Conservation (phyloP, 2,113 vertebrate species). For the Xenopus laevis region DNA sequence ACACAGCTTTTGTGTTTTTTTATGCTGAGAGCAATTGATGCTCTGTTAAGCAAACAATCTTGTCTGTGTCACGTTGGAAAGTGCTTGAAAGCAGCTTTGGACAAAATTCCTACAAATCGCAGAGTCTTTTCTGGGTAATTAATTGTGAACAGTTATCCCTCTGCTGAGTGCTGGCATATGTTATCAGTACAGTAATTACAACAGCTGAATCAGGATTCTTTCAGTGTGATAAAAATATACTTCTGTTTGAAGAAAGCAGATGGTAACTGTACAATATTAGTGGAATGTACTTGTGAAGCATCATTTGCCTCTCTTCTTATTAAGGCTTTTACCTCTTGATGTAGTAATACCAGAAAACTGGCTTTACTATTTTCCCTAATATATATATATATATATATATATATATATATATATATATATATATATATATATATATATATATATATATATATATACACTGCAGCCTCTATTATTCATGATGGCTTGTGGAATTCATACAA, state of each 20-base stretch:
- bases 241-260: slow-evolving; percentile 33
- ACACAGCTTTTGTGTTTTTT: slow-evolving; percentile 27
- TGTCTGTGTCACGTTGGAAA: slow-evolving; percentile 28
- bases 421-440: no score
- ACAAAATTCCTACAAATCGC: slow-evolving; percentile 29
- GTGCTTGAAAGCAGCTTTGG: slow-evolving; percentile 16
- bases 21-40: slow-evolving; percentile 32
- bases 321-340: slow-evolving; percentile 3
- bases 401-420: no score
- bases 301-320: slow-evolving; percentile 8
- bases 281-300: slow-evolving; percentile 18
- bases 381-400: no score
- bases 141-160: slow-evolving; percentile 34
- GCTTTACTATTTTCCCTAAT: slow-evolving; percentile 2
- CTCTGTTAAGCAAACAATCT: slow-evolving; percentile 42
- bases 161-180: slow-evolving; percentile 31
- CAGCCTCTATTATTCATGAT: no score
- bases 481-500: no score
- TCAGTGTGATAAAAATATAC: slow-evolving; percentile 19
- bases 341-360: slow-evolving; percentile 8
- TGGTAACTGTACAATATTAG: slow-evolving; percentile 23
- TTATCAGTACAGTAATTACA: slow-evolving; percentile 37
- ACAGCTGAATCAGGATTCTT: slow-evolving; percentile 39
- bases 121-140: slow-evolving; percentile 40
- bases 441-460: no score